These are phyloP conservation scores for Xenopus tropicalis DNA, from an alignment of 2,113 vertebrate species.

Conservation along the genomic window DNA sequence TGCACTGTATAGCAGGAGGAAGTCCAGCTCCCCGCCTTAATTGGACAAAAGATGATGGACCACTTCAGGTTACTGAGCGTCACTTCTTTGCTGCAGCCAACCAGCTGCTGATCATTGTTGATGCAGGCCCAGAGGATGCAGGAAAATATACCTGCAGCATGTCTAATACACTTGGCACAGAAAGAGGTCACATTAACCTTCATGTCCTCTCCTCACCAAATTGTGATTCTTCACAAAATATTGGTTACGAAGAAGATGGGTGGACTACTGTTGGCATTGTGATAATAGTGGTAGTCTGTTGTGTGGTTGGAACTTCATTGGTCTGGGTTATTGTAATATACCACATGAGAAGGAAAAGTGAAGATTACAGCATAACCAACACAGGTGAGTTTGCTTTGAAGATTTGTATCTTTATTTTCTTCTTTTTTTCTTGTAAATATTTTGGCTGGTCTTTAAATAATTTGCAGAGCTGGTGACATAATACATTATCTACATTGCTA, in stretches of 20 bases:
- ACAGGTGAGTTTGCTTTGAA: constrained; percentile 59
- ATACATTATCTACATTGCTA: background rate
- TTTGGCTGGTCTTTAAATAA: background rate
- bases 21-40: constrained; percentile 75
- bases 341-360: constrained; percentile 74
- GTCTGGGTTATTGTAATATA: constrained; percentile 80
- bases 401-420: background rate
- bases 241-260: constrained; percentile 64
- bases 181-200: constrained; percentile 73
- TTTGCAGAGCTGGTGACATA: background rate
- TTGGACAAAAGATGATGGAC: constrained; percentile 76
- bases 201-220: constrained; percentile 69
- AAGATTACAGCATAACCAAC: constrained; percentile 77
- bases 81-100: constrained; percentile 79
- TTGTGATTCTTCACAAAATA: constrained; percentile 67
- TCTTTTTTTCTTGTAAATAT: background rate
- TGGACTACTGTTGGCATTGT: constrained; percentile 76
- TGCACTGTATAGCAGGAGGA: constrained; percentile 78
- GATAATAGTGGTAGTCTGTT: constrained; percentile 76
- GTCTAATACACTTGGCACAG: constrained; percentile 74
- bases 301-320: constrained; percentile 74
- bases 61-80: constrained; percentile 67
- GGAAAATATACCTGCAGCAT: constrained; percentile 77
- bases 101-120: constrained; percentile 77
- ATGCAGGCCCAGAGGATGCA: constrained; percentile 71